Conservation (phyloP, 1,140 invertebrate species). For the Coelopa frigida region DNA sequence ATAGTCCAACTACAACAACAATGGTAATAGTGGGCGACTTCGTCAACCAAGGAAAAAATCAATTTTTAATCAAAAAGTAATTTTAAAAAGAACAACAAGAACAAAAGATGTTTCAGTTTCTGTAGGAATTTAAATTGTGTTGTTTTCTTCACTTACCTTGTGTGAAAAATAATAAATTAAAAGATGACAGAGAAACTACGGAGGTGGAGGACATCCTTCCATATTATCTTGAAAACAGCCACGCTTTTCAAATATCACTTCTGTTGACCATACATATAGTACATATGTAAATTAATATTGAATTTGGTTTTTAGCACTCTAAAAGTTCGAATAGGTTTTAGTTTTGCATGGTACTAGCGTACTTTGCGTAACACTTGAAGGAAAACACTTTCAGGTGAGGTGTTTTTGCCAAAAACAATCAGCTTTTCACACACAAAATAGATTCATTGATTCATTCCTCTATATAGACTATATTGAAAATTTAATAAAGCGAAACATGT, state of each 20-base stretch:
- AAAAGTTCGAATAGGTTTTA: conserved; percentile 3
- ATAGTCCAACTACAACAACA: too few species aligned
- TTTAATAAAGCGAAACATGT: too few species aligned
- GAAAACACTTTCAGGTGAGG: conserved; percentile 7
- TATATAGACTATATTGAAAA: too few species aligned
- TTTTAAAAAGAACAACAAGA: conserved; percentile 9
- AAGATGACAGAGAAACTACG: conserved; percentile 42
- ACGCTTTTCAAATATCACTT: neutral
- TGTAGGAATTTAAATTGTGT: too few species aligned
- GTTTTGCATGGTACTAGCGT: neutral
- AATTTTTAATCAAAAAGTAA: neutral
- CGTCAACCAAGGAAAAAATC: neutral
- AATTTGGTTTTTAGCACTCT: neutral
- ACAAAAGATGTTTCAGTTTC: too few species aligned
- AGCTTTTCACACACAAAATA: too few species aligned
- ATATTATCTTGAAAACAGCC: conserved; percentile 26
- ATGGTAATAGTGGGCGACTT: too few species aligned
- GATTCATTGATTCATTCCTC: too few species aligned
- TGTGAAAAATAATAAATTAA: conserved; percentile 45
- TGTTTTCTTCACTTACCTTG: conserved; percentile 43
- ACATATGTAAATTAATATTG: neutral
- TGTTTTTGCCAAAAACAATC: too few species aligned
- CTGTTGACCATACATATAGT: neutral
- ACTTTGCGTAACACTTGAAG: conserved; percentile 3
- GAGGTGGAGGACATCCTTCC: conserved; percentile 44